Evolutionary conservation across 2,888 invertebrate species (phyloP).

Genomic region (Liodrosophila aerea): DNA sequence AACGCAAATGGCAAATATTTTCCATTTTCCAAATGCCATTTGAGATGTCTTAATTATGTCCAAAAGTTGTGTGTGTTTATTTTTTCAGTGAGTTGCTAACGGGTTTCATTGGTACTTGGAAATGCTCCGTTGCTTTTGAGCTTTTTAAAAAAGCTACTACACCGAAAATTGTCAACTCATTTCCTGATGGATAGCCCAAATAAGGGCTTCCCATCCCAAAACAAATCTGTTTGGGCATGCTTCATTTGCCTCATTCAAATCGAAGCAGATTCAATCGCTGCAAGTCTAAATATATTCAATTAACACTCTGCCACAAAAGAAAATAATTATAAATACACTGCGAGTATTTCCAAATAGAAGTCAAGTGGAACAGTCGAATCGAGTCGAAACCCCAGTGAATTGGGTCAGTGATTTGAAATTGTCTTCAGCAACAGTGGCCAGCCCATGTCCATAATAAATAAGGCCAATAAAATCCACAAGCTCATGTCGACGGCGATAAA

Average conservation of each 20-base stretch:
- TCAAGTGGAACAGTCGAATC: conserved; percentile 39
- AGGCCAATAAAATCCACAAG: conserved; percentile 39
- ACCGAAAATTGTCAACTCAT: conserved; percentile 62
- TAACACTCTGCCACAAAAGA: conserved; percentile 59
- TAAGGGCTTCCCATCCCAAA: conserved; percentile 39
- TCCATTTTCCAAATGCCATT: conserved; percentile 43
- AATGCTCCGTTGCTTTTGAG: neutral
- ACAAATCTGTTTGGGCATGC: conserved; percentile 59
- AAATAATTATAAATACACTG: conserved; percentile 37
- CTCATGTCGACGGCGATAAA: conserved; percentile 50
- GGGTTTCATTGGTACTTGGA: neutral
- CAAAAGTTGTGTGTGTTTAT: conserved; percentile 65
- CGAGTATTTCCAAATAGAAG: conserved; percentile 21
- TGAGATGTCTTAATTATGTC: conserved; percentile 75
- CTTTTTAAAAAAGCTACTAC: conserved; percentile 12
- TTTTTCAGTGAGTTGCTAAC: neutral
- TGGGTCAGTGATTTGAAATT: conserved; percentile 55
- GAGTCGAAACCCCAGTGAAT: conserved; percentile 39
- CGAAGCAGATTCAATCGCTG: conserved; percentile 24
- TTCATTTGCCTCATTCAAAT: conserved; percentile 62
- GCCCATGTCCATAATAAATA: conserved; percentile 23
- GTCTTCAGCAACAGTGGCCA: conserved; percentile 26
- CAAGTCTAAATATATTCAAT: conserved; percentile 62
- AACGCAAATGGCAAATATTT: conserved; percentile 73
- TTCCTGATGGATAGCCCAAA: conserved; percentile 43